These are phyloP conservation scores for Hirtodrosophila cameraria DNA, from an alignment of 2,888 invertebrate genomes.

Conservation along the genomic window DNA sequence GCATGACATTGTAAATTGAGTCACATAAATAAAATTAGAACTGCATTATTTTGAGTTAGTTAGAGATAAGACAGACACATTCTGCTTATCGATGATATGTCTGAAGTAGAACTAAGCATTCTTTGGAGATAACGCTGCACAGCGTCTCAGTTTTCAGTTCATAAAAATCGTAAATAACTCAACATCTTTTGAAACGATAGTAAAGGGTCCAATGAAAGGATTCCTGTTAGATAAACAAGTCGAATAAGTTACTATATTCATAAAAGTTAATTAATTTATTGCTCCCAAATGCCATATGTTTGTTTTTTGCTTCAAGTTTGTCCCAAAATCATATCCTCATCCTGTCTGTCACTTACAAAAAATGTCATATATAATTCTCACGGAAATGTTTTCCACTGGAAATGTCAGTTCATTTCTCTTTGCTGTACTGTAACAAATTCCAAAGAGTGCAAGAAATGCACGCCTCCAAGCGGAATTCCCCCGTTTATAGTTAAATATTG, in stretches of 20 bases:
- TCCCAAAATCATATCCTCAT: slow-evolving; percentile 38
- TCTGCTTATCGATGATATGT: slow-evolving; percentile 29
- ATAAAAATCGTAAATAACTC: slow-evolving; percentile 66
- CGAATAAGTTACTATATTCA: neutral
- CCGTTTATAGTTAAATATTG: slow-evolving; percentile 55
- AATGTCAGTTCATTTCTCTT: slow-evolving; percentile 22
- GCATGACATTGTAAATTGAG: slow-evolving; percentile 33
- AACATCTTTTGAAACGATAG: slow-evolving; percentile 35
- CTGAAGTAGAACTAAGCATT: slow-evolving; percentile 22
- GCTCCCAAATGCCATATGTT: neutral
- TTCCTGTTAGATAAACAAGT: slow-evolving; percentile 16
- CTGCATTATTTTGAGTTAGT: slow-evolving; percentile 35
- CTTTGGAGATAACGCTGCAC: slow-evolving; percentile 40
- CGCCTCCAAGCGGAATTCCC: slow-evolving; percentile 52
- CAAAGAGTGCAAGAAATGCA: slow-evolving; percentile 51
- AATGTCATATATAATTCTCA: slow-evolving; percentile 51
- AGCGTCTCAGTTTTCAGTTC: slow-evolving; percentile 57
- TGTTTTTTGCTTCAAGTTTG: neutral
- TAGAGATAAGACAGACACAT: slow-evolving; percentile 27
- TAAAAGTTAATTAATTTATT: slow-evolving; percentile 13
- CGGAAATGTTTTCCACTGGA: slow-evolving; percentile 48
- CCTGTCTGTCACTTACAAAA: slow-evolving; percentile 39
- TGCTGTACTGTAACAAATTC: slow-evolving; percentile 66
- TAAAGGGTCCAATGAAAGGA: slow-evolving; percentile 39
- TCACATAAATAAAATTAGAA: slow-evolving; percentile 51